Evolutionary conservation across 2,113 vertebrate species (phyloP).

Genomic region (Oryzias celebensis): DNA sequence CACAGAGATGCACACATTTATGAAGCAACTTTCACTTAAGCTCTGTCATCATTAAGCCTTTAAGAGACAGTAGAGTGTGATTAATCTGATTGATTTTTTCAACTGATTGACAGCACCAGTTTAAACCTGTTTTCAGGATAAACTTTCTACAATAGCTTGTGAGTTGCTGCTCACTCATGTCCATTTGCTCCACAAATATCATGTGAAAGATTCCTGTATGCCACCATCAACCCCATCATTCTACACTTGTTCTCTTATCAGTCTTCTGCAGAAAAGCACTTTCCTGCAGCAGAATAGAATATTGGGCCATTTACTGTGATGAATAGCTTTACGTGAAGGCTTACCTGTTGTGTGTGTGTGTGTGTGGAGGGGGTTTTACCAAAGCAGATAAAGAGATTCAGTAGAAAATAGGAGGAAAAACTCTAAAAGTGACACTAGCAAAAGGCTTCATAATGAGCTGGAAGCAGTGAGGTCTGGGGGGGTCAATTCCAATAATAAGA

Average conservation of each 20-base stretch:
- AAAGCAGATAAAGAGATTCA: no score
- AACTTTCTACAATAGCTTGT: slow-evolving; percentile 7
- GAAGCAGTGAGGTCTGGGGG: background rate
- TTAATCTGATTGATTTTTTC: no score
- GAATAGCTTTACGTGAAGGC: slow-evolving; percentile 7
- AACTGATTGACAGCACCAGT: no score
- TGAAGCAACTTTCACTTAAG: no score
- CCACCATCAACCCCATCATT: background rate
- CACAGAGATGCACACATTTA: no score
- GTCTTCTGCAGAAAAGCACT: slow-evolving; percentile 13
- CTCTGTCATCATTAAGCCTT: no score
- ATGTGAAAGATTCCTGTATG: slow-evolving; percentile 20
- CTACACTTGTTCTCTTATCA: slow-evolving; percentile 25
- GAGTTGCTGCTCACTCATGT: slow-evolving; percentile 2
- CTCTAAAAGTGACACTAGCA: slow-evolving; percentile 3
- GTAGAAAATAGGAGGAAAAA: background rate
- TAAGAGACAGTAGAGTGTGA: no score
- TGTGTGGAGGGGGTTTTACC: no score
- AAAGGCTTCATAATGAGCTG: slow-evolving; percentile 4
- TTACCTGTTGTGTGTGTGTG: no score
- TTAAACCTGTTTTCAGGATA: background rate
- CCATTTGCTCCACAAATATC: slow-evolving; percentile 24
- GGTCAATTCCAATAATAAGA: slow-evolving; percentile 9
- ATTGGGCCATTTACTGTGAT: slow-evolving; percentile 11
- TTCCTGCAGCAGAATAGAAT: slow-evolving; percentile 11